Evolutionary conservation across 1,140 invertebrate genomes (phyloP).

Genomic region (Ostrea denselamellosa): DNA sequence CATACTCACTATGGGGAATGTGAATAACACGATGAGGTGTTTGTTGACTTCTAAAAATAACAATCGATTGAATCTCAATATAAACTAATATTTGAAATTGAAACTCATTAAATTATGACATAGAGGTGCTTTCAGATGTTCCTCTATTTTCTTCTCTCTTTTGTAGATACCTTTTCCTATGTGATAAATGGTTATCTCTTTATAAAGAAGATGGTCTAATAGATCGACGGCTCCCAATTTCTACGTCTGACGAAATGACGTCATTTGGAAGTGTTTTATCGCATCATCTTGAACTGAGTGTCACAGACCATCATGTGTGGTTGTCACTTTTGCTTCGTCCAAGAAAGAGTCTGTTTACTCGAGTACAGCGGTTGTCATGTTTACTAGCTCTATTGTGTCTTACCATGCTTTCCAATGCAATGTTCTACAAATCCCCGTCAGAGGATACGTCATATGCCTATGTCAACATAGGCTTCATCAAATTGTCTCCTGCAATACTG

Average conservation of each 20-base stretch:
- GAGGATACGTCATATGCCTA: conserved; percentile 34
- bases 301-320: conserved; percentile 78
- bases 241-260: conserved; percentile 64
- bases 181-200: conserved; percentile 73
- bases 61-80: too few species aligned
- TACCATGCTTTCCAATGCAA: conserved; percentile 78
- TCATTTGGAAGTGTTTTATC: conserved; percentile 73
- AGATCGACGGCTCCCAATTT: conserved; percentile 71
- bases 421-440: conserved; percentile 71
- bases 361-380: conserved; percentile 75
- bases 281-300: conserved; percentile 70
- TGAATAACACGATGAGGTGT: too few species aligned
- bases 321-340: conserved; percentile 72
- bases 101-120: too few species aligned
- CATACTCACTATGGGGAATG: too few species aligned
- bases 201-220: conserved; percentile 71
- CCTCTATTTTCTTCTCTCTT: neutral
- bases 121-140: too few species aligned
- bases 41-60: too few species aligned
- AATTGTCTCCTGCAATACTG: conserved; percentile 47
- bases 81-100: too few species aligned
- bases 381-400: conserved; percentile 74
- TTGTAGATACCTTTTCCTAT: conserved; percentile 61
- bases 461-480: conserved; percentile 52
- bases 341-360: conserved; percentile 71